These are phyloP conservation scores for Molossus molossus DNA, from an alignment of 2,797 vertebrate species.

Conservation along the genomic window DNA sequence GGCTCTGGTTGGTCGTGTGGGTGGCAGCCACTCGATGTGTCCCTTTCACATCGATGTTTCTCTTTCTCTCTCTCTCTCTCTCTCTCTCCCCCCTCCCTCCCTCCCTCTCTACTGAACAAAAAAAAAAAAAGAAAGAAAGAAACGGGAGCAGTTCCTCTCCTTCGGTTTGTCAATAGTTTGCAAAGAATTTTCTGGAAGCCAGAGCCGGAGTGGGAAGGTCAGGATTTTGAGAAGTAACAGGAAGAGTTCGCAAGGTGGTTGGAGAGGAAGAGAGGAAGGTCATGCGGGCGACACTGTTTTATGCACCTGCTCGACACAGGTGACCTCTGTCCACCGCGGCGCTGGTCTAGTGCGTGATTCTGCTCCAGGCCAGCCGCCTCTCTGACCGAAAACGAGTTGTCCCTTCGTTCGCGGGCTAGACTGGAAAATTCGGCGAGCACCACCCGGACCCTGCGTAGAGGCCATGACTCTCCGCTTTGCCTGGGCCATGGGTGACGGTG, in stretches of 20 bases:
- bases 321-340: accelerated
- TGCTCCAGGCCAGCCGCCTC: neutral
- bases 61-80: too few species aligned
- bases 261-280: neutral
- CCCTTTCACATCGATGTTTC: too few species aligned
- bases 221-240: neutral
- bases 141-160: neutral
- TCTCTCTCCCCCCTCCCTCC: too few species aligned
- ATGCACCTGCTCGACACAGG: accelerated
- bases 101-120: too few species aligned
- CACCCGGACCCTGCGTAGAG: neutral
- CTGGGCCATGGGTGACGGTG: accelerated
- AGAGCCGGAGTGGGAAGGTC: neutral
- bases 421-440: neutral
- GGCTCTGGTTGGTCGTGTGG: too few species aligned
- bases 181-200: neutral
- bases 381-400: neutral
- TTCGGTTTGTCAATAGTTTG: neutral
- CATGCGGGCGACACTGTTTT: neutral
- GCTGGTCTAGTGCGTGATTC: neutral
- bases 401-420: neutral
- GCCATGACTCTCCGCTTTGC: neutral
- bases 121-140: neutral
- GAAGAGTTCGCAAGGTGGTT: neutral
- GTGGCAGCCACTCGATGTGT: too few species aligned